phyloP scores from a whole-genome alignment of 2,113 vertebrate genomes.

The Daboia siamensis region DNA sequence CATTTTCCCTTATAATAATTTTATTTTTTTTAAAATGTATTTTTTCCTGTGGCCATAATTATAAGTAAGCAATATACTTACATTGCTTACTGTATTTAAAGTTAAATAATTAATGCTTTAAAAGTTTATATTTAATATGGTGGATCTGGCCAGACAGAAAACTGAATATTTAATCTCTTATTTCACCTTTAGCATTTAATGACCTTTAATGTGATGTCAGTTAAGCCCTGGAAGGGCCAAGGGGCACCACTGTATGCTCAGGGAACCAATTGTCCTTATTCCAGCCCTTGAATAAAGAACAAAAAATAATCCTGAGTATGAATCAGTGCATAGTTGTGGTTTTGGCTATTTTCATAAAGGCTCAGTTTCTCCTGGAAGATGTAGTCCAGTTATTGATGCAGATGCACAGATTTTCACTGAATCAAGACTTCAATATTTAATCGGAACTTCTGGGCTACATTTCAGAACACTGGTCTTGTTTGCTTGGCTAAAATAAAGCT shows the following conservation, averaged over 20 bases:
- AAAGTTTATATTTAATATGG: no score
- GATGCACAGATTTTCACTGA: neutral
- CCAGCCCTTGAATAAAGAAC: neutral
- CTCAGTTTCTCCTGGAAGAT: neutral
- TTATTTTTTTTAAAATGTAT: no score
- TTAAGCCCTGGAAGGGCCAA: no score
- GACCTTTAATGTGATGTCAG: neutral
- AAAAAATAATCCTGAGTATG: neutral
- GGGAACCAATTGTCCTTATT: no score
- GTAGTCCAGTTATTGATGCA: neutral
- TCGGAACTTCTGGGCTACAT: neutral
- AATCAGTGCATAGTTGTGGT: neutral
- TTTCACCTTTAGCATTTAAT: neutral
- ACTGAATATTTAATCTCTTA: neutral
- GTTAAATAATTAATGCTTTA: no score
- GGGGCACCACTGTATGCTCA: no score
- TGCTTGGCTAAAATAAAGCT: neutral
- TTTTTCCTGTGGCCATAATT: no score
- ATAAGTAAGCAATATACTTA: no score
- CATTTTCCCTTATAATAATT: no score
- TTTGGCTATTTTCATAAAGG: neutral
- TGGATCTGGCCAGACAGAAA: neutral
- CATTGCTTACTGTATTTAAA: no score
- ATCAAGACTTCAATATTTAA: neutral
- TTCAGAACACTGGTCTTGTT: neutral